A percentile compares a stretch with the other conserved stretches of the same genome.
Conservation (phyloP, 2,113 vertebrate genomes). For the Grantiella picta region DNA sequence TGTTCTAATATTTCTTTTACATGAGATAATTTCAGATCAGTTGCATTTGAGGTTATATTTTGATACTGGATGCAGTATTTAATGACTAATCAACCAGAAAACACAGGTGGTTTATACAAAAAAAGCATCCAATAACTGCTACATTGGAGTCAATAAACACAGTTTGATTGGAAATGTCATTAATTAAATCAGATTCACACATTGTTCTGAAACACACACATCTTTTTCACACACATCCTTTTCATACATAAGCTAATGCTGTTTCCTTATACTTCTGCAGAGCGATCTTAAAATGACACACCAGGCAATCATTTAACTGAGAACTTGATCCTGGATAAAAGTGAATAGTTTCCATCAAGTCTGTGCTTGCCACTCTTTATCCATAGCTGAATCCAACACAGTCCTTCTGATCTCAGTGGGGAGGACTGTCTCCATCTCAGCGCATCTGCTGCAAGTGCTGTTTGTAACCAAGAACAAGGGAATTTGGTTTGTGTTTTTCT, state of each 20-base stretch:
- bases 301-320: not conserved
- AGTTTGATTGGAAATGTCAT: not conserved
- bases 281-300: not conserved
- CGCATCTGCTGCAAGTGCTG: not conserved
- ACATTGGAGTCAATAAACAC: not conserved
- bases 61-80: not conserved
- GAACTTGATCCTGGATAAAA: not conserved
- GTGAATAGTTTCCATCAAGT: not conserved
- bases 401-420: not conserved
- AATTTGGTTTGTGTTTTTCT: not conserved
- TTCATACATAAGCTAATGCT: not conserved
- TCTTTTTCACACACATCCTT: not conserved
- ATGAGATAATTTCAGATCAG: not conserved
- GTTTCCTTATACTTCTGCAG: not conserved
- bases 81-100: slow-evolving; percentile 1
- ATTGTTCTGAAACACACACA: not conserved
- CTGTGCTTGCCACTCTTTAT: not conserved
- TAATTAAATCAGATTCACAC: slow-evolving; percentile 28
- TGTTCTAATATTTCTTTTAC: not conserved
- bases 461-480: not conserved
- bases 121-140: not conserved
- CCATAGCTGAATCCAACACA: not conserved
- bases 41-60: not conserved
- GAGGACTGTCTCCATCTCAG: not conserved
- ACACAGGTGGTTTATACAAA: not conserved